Evolutionary conservation across 30 jellyfish, hydroid and myxozoan genomes (phyloP).

Genomic region (Hydra vulgaris): DNA sequence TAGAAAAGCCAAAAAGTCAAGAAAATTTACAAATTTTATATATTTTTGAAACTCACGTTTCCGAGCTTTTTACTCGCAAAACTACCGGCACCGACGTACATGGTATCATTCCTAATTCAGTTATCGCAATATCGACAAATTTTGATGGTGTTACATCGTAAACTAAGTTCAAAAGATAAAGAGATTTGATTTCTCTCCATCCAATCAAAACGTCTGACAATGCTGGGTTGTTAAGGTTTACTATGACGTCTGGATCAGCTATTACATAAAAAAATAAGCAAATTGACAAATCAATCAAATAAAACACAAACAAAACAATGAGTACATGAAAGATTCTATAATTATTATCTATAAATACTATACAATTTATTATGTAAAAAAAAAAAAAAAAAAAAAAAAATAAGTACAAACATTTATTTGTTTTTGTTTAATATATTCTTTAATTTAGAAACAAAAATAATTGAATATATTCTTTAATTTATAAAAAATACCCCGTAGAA

Average conservation of each 20-base stretch:
- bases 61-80: slow-evolving; percentile 33
- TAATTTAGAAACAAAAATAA: too few relatives aligned
- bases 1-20: too few relatives aligned
- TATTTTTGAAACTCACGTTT: neutral
- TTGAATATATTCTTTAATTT: too few relatives aligned
- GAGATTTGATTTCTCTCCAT: slow-evolving; percentile 78
- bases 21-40: too few relatives aligned
- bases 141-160: slow-evolving; percentile 97
- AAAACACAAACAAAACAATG: neutral
- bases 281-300: neutral
- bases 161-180: slow-evolving; percentile 61
- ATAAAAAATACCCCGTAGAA: too few relatives aligned
- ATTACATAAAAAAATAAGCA: slow-evolving; percentile 5
- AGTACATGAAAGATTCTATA: neutral
- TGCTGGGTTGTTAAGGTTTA: slow-evolving; percentile 33
- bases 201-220: slow-evolving; percentile 32
- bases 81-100: slow-evolving; percentile 99
- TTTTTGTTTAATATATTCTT: too few relatives aligned
- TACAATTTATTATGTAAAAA: too few relatives aligned
- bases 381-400: neutral
- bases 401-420: too few relatives aligned
- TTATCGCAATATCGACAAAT: slow-evolving; percentile 78
- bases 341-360: neutral
- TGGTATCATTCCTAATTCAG: slow-evolving; percentile 98
- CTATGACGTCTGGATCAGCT: slow-evolving; percentile 95